Percentiles rank a stretch among this genome's conserved stretches.
These are phyloP conservation scores for Nemapogon koenigi DNA, from an alignment of 2,888 invertebrate species.

Conservation along the genomic window DNA sequence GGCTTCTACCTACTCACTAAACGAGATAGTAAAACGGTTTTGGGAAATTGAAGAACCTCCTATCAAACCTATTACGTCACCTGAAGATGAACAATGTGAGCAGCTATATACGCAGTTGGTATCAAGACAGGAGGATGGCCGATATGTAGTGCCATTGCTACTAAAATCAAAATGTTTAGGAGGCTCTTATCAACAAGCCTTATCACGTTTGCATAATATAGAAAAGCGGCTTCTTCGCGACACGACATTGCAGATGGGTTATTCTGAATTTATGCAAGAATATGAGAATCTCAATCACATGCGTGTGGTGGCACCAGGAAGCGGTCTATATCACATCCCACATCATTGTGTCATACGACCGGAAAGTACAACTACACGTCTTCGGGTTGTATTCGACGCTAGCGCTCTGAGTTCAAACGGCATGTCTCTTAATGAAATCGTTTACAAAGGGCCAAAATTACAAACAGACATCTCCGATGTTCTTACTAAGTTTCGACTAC, in stretches of 20 bases:
- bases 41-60: conserved; percentile 14
- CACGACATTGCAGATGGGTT: conserved; percentile 2
- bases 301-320: background rate
- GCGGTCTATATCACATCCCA: conserved; percentile 5
- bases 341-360: conserved; percentile 12
- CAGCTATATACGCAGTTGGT: conserved; percentile 2
- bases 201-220: conserved; percentile 1
- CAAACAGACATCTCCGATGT: no score
- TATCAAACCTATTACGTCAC: background rate
- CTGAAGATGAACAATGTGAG: conserved; percentile 9
- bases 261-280: conserved; percentile 9
- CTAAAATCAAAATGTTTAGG: conserved; percentile 6
- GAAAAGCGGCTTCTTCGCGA: background rate
- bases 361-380: conserved; percentile 5
- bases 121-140: conserved; percentile 6
- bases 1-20: background rate
- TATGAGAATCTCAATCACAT: conserved; percentile 12
- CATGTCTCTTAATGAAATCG: no score
- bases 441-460: no score
- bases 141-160: conserved; percentile 11
- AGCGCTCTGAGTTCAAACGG: no score
- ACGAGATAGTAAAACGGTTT: no score
- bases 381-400: conserved; percentile 12
- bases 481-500: conserved; percentile 10
- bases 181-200: background rate